phyloP scores from a whole-genome alignment of 1,140 invertebrate genomes.

The Chironomus tepperi region DNA sequence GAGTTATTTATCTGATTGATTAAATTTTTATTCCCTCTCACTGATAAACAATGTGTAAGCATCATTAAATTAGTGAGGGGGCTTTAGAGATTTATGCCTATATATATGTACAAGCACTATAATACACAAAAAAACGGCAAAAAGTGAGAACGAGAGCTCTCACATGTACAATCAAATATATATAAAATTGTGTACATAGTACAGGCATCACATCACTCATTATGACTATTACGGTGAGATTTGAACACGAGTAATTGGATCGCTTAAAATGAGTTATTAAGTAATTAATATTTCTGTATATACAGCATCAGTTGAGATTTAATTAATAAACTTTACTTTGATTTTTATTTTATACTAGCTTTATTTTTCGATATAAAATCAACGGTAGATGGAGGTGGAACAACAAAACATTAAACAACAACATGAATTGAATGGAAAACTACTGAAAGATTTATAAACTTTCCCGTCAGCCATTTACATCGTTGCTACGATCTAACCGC shows the following conservation, averaged over 20 bases:
- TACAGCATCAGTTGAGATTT: background rate
- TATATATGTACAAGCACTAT: background rate
- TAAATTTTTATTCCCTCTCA: background rate
- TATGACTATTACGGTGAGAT: background rate
- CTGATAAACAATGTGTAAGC: conserved; percentile 7
- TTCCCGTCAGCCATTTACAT: background rate
- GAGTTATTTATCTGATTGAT: conserved; percentile 9
- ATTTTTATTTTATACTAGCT: no score
- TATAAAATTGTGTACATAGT: no score
- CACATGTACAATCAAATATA: no score
- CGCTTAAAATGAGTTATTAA: conserved; percentile 3
- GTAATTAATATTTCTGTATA: background rate
- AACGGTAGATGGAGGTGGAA: no score
- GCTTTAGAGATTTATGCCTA: background rate
- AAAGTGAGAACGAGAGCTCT: no score
- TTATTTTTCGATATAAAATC: no score
- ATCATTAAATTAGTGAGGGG: conserved; percentile 5
- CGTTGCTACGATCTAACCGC: no score
- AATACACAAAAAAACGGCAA: no score
- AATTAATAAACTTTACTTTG: background rate
- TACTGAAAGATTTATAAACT: conserved; percentile 4
- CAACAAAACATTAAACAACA: background rate
- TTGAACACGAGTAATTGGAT: conserved; percentile 8
- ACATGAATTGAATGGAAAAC: background rate
- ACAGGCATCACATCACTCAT: background rate